phyloP scores from a whole-genome alignment of 2,888 invertebrate genomes.

The Epinotia nisella region DNA sequence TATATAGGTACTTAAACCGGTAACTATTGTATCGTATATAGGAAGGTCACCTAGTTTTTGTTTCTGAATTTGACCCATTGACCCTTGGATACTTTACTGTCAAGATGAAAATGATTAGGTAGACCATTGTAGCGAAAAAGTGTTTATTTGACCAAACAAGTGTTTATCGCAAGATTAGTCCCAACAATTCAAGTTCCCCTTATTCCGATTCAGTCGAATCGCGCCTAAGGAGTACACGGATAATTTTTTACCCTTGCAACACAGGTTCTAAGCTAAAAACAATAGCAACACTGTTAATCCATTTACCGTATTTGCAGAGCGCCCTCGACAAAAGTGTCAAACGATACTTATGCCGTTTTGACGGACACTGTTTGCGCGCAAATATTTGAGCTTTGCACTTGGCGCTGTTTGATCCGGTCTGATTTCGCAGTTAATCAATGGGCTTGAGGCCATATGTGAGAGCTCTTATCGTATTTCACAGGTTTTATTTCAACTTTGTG shows the following conservation, averaged over 20 bases:
- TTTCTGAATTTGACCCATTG: too few relatives aligned
- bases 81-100: too few relatives aligned
- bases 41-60: too few relatives aligned
- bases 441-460: slow-evolving; percentile 15
- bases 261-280: slow-evolving; percentile 10
- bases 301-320: slow-evolving; percentile 32
- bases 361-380: slow-evolving; percentile 35
- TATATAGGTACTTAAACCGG: too few relatives aligned
- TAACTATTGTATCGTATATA: too few relatives aligned
- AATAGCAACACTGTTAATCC: slow-evolving; percentile 38
- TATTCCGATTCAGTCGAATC: too few relatives aligned
- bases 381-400: slow-evolving; percentile 44
- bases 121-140: too few relatives aligned
- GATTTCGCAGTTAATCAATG: slow-evolving; percentile 38
- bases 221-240: too few relatives aligned
- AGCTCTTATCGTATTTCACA: slow-evolving; percentile 15
- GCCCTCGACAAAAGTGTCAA: slow-evolving; percentile 40
- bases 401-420: slow-evolving; percentile 41
- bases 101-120: too few relatives aligned
- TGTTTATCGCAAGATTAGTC: too few relatives aligned
- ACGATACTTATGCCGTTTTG: slow-evolving; percentile 38
- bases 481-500: slow-evolving; percentile 1
- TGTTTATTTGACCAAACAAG: too few relatives aligned
- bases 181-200: too few relatives aligned
- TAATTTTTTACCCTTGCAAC: neutral